Percentiles rank a stretch among this genome's conserved stretches.
Conservation (phyloP, 2,113 vertebrate species). For the Willisornis vidua region DNA sequence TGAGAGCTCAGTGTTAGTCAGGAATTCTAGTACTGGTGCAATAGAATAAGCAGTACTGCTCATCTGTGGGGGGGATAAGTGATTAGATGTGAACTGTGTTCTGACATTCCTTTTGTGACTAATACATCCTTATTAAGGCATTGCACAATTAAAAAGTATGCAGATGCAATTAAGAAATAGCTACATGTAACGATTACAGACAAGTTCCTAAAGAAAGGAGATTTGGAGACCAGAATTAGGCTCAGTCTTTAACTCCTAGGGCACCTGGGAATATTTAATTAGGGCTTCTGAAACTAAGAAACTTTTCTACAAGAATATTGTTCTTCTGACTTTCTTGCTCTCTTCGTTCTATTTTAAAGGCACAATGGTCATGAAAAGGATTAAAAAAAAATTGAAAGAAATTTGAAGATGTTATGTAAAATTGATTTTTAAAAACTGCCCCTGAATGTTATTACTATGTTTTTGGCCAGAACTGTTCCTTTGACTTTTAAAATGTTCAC, state of each 20-base stretch:
- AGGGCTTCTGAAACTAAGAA: not conserved
- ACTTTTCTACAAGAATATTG: not conserved
- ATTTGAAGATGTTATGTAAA: not conserved
- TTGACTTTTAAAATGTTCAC: not conserved
- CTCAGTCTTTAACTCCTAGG: not conserved
- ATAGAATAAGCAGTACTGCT: not conserved
- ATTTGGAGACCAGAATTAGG: not conserved
- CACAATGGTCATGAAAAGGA: not conserved
- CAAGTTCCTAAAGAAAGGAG: not conserved
- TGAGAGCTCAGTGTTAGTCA: not conserved
- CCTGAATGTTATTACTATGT: not conserved
- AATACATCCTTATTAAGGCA: not conserved
- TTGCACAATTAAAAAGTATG: not conserved
- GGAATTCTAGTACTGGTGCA: not conserved
- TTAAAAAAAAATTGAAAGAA: not conserved
- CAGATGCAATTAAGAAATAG: not conserved
- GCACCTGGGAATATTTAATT: not conserved
- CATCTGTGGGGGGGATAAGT: not conserved
- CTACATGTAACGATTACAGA: not conserved
- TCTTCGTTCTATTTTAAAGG: not conserved
- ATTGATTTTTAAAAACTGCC: not conserved
- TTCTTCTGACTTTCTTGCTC: not conserved
- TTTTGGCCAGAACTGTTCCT: not conserved
- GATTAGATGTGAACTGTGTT: not conserved
- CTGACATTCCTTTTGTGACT: not conserved